Evolutionary conservation across 2,888 invertebrate genomes (phyloP), one percentile per base, ranked within the genome.

Genomic region (Parapristionchus giblindavisi): DNA sequence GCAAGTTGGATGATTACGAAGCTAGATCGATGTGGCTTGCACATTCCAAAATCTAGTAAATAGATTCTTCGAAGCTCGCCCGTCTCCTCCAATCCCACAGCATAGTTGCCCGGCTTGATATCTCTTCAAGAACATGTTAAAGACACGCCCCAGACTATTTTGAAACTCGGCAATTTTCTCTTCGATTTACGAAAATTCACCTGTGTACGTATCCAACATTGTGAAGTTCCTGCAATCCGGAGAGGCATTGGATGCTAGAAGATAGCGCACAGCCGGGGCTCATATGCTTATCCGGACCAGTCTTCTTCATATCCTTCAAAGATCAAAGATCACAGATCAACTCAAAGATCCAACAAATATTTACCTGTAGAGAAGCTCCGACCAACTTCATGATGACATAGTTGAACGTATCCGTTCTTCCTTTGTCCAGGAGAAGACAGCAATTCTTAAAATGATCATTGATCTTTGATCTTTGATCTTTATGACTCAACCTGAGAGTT

Each of bases 11-110:
- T n/a, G n/a, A n/a, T n/a, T n/a, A n/a, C n/a, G n/a, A n/a, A n/a
- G n/a, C n/a, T n/a, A n/a, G n/a, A n/a, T n/a, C n/a, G n/a, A n/a
- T n/a, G n/a, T 14, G 54, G 54, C 27, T 70, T 70, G 36, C 70
- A 70, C 70, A 70, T 70, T 70, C 70, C 70, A 40, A 70, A 70
- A 34, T 70, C 70, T 36, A 70, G 70, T 54, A 70, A 40, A 32
- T 70, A 70, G 38, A 36, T 38, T 43, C 70, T 34, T 70, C 70
- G n/a, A 24, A 70, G 70, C 17, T 54, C 70, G 17, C 43, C 54
- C 38, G 52, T 70, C 70, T 70, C 70, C 21, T 36, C 54, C 36
- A 38, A 40, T 32, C 70, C 70, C 27, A 54, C 54, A 17, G 70
- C 70, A n/a, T 70, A 70, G 24, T 70, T 70, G 40, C 70, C 70